Base-by-base conservation (phyloP, 2,888 invertebrate genomes). In the Hydrotaea cyrtoneurina region DNA sequence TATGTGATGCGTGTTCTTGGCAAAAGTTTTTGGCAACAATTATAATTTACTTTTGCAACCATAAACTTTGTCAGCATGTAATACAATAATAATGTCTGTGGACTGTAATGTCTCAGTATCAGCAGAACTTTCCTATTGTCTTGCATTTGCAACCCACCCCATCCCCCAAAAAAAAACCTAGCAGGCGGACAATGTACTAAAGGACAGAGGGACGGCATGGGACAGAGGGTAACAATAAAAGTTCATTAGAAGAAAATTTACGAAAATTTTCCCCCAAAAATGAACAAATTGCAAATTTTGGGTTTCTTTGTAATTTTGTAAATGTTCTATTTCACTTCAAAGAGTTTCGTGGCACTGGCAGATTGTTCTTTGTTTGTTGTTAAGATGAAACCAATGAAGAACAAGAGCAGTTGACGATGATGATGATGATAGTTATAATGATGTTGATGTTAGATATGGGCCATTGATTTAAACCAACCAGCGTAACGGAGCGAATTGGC, bases 11-110 rank as follows among this genome's bases (percentile, higher is more conserved):
- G 4, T 26, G 59, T 59, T 23, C 26, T 26, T 59, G 59, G 26
- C 69, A 69, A 62, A 72, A 53, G 59, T 72, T 80, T 73, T 80
- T 75, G 73, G 69, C 78, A 81, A 77, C 21, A 59, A 66, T 53
- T 23, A 64, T 69, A 69, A 69, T 69, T 69, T 69, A 69, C 69
- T 69, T 21, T 69, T 69, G 46, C 23, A 43, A 46, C 23, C 59
- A 59, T 59, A 26, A 59, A 59, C 13, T 59, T 59, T 59, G 59
- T 59, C 26, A 10, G 15, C 23, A 59, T 59, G 55, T 55, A 55
- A 59, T 26, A 59, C 59, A 59, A 21, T 19, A 55, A 55, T 55
- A 55, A 21, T 10, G 19, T 55, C 55, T 19, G 10, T 55, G 21
- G 21, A 55, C 19, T 55, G 55, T 55, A 21, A 3, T 11, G 50